These are phyloP conservation scores for Percopsis omiscomaycus DNA, from an alignment of 2,797 vertebrate genomes.

Conservation along the genomic window DNA sequence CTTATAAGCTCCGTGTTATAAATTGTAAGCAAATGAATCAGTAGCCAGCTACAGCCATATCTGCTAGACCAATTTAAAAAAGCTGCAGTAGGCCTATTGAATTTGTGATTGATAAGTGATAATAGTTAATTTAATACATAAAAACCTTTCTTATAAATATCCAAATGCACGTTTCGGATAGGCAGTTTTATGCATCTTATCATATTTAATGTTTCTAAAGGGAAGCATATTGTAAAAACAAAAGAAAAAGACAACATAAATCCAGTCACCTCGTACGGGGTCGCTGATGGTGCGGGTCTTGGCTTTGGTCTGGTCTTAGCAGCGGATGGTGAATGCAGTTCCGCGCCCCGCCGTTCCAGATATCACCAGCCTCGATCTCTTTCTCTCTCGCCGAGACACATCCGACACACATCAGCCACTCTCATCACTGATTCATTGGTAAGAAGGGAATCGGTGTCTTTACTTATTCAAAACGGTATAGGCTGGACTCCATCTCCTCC, in stretches of 20 bases:
- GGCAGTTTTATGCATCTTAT: neutral
- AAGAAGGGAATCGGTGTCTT: constrained; percentile 48
- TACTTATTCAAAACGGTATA: constrained; percentile 39
- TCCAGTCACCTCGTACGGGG: constrained; percentile 20
- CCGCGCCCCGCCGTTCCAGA: constrained; percentile 57
- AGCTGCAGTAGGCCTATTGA: too few relatives aligned
- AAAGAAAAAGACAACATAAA: neutral
- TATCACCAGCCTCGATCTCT: constrained; percentile 47
- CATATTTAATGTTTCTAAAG: neutral
- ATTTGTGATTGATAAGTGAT: too few relatives aligned
- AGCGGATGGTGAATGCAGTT: constrained; percentile 55
- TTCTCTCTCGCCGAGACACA: constrained; percentile 35
- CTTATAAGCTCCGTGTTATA: too few relatives aligned
- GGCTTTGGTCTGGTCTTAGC: constrained; percentile 48
- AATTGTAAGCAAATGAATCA: too few relatives aligned
- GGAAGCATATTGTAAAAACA: neutral
- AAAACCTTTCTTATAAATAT: too few relatives aligned
- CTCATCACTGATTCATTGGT: constrained; percentile 79
- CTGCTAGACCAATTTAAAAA: too few relatives aligned
- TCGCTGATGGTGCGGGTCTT: constrained; percentile 21
- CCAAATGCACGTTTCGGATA: too few relatives aligned
- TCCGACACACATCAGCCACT: constrained; percentile 59
- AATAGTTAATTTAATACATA: too few relatives aligned
- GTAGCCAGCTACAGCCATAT: too few relatives aligned
- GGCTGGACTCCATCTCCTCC: constrained; percentile 47